Evolutionary conservation across 2,797 vertebrate genomes (phyloP).

Genomic region (Argentina silus): DNA sequence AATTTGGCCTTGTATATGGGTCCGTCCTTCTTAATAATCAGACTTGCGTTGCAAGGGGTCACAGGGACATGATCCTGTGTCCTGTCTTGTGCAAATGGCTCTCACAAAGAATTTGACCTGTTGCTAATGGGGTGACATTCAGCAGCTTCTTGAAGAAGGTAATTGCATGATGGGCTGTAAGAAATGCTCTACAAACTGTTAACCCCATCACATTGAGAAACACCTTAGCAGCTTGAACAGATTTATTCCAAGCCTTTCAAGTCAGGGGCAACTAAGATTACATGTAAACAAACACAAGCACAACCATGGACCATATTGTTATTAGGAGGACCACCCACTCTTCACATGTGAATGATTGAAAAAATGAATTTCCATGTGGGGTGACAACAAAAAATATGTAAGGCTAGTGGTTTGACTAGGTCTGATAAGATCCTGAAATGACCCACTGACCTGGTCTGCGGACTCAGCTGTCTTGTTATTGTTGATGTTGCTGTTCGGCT

Average conservation of each 20-base stretch:
- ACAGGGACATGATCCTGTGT: neutral
- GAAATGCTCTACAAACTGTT: neutral
- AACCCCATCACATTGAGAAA: neutral
- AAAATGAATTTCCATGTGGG: neutral
- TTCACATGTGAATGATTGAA: neutral
- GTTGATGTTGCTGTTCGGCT: neutral
- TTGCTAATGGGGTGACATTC: too few species aligned
- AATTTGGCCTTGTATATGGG: too few species aligned
- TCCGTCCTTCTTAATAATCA: too few species aligned
- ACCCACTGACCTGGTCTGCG: slow-evolving; percentile 17
- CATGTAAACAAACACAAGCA: neutral
- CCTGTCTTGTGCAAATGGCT: neutral
- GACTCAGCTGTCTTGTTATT: slow-evolving; percentile 2
- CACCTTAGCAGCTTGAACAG: neutral
- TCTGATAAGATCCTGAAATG: neutral
- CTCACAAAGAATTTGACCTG: too few species aligned
- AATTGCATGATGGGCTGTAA: neutral
- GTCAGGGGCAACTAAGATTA: neutral
- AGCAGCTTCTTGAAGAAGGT: neutral
- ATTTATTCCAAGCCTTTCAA: neutral
- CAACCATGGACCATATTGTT: neutral
- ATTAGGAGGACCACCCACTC: too few species aligned
- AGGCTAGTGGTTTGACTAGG: neutral
- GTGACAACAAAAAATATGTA: neutral
- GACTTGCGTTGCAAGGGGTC: neutral